phyloP scores from a whole-genome alignment of 2,888 invertebrate genomes.

The Scaptomyza reducta region DNA sequence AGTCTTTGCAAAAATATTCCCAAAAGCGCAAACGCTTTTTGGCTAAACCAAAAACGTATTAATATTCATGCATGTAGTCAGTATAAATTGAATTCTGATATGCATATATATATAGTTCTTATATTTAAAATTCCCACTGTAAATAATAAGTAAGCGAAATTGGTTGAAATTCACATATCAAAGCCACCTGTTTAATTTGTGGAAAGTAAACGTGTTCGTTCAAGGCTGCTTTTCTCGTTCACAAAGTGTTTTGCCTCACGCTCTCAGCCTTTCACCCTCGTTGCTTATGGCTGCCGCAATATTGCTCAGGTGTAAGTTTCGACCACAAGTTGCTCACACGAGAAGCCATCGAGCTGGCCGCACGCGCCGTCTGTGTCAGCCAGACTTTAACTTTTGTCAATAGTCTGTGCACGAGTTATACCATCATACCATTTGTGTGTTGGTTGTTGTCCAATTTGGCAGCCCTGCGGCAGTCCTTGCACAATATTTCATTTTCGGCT shows the following conservation, averaged over 20 bases:
- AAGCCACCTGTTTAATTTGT: slow-evolving; percentile 8
- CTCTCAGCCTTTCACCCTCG: neutral
- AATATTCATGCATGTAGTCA: too few relatives aligned
- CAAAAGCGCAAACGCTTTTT: neutral
- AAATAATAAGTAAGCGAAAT: neutral
- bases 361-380: slow-evolving; percentile 55
- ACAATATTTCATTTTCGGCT: slow-evolving; percentile 29
- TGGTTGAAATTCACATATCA: neutral
- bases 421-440: neutral
- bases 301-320: slow-evolving; percentile 58
- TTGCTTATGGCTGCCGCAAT: neutral
- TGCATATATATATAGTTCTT: too few relatives aligned
- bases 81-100: too few relatives aligned
- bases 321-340: slow-evolving; percentile 42
- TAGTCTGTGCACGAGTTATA: slow-evolving; percentile 53
- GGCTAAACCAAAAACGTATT: too few relatives aligned
- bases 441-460: slow-evolving; percentile 26
- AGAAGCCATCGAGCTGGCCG: slow-evolving; percentile 50
- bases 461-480: slow-evolving; percentile 12
- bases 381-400: slow-evolving; percentile 57
- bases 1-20: slow-evolving; percentile 13
- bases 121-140: too few relatives aligned
- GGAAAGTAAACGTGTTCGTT: neutral
- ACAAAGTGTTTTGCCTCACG: slow-evolving; percentile 20
- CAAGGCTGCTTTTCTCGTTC: slow-evolving; percentile 20